A percentile compares a stretch with the other conserved stretches of the same genome.
Conservation (phyloP, 2,888 invertebrate species). For the Apeira syringaria region DNA sequence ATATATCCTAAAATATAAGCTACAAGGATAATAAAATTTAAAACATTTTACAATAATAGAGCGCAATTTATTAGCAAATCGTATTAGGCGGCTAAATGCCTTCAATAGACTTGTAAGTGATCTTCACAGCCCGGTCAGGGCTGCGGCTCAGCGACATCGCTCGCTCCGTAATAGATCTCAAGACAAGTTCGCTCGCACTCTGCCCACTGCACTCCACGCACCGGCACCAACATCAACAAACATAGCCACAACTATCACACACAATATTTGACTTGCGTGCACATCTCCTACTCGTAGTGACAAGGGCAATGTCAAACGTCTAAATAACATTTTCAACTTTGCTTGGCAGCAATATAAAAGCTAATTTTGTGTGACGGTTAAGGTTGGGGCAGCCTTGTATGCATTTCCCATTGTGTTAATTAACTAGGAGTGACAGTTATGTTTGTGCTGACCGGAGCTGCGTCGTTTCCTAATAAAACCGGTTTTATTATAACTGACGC, state of each 20-base stretch:
- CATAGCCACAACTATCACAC: conserved; percentile 16
- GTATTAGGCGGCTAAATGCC: not conserved
- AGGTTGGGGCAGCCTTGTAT: conserved; percentile 20
- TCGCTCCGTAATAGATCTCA: not conserved
- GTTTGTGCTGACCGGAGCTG: conserved; percentile 37
- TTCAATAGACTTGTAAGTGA: conserved; percentile 8
- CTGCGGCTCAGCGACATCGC: not conserved
- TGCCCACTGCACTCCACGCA: conserved; percentile 21
- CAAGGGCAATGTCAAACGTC: conserved; percentile 13
- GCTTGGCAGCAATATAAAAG: not conserved
- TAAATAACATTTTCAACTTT: conserved; percentile 1
- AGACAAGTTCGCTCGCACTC: conserved; percentile 6
- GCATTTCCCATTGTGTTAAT: conserved; percentile 41
- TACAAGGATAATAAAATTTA: too few relatives aligned
- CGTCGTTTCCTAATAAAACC: conserved; percentile 46
- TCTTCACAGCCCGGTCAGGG: conserved; percentile 19
- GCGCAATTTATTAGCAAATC: too few relatives aligned
- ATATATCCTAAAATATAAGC: too few relatives aligned
- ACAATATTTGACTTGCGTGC: conserved; percentile 26
- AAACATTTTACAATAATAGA: too few relatives aligned
- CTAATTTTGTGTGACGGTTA: conserved; percentile 10
- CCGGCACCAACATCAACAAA: conserved; percentile 4
- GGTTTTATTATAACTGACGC: conserved; percentile 18
- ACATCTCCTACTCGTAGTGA: conserved; percentile 13
- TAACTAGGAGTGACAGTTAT: conserved; percentile 52